A percentile compares a stretch with the other conserved stretches of the same genome.
Evolutionary conservation across 2,888 invertebrate species (phyloP).

Genomic region (Ectemnius continuus): DNA sequence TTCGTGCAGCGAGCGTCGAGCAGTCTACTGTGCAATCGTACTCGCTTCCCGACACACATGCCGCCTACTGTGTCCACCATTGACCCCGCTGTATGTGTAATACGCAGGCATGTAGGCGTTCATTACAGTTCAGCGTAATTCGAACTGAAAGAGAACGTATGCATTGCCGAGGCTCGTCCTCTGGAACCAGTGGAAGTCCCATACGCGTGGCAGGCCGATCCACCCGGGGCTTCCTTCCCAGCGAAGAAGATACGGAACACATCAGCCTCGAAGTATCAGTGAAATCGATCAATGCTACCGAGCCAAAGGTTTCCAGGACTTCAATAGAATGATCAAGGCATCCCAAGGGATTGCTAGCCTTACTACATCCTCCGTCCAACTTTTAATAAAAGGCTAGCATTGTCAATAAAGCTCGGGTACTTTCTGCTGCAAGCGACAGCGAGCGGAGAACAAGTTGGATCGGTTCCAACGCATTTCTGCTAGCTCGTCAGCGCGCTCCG

Average conservation of each 20-base stretch:
- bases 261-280: not conserved
- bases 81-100: conserved; percentile 9
- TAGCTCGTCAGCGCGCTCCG: not conserved
- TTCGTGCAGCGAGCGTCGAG: conserved; percentile 61
- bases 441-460: conserved; percentile 7
- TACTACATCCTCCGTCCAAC: not conserved
- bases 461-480: conserved; percentile 10
- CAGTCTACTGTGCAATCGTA: conserved; percentile 62
- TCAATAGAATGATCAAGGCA: too few species aligned
- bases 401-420: not conserved
- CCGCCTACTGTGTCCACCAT: conserved; percentile 38
- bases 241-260: not conserved
- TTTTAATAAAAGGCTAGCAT: conserved; percentile 5
- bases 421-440: not conserved
- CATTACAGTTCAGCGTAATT: conserved; percentile 29
- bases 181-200: conserved; percentile 3
- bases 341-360: too few species aligned
- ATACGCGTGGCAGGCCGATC: not conserved
- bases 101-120: conserved; percentile 27
- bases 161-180: conserved; percentile 19
- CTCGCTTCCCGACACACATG: conserved; percentile 42
- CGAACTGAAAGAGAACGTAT: conserved; percentile 33
- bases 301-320: too few species aligned
- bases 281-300: too few species aligned
- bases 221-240: not conserved